Evolutionary conservation across 2,113 vertebrate genomes (phyloP), one percentile per base, ranked within the genome.

Genomic region (Nettapus auritus): DNA sequence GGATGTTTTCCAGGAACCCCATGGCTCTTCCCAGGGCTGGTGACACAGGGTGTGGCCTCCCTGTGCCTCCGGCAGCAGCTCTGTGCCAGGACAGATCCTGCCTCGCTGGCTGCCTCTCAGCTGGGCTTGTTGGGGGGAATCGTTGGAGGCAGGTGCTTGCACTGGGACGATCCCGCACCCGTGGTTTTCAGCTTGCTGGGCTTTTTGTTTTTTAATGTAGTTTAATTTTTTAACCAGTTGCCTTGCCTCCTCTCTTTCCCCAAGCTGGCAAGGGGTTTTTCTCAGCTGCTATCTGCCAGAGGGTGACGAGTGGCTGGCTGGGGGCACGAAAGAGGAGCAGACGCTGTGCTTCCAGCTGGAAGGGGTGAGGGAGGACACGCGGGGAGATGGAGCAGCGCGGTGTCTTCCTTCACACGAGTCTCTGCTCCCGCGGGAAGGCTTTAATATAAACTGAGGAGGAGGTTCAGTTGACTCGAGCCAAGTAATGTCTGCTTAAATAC

Each of bases 401-500:
- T 8, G 13, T 66, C 29, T 60, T 34, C 63, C 34, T 75, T 68
- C 50, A 6, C 12, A 14, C 6, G 46, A 74, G 46, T 23, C 3
- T 64, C 79, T 77, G 44, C 70, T 73, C 67, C 42, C 14, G 26
- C 14, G 36, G 50, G 31, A 36, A 34, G 40, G 44, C 48, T 80
- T 57, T n/a, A 63, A 7, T 70, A 40, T 36, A 86, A 93, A 40
- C 26, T 2, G 9, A 86, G 46, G 34, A 80, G 85, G 70, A 64
- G 82, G 48, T 74, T 53, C 36, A 28, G 50, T 44, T 10, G 8
- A 2, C 62, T 76, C 0, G 7, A 62, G 59, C 9, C 23, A 38
- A 48, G 2, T 7, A 38, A 29, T 5, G 2, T 40, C 21, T 13
- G 13, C 31, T 4, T 40, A 9, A 79, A 7, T 5, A 1, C 3